Evolutionary conservation across 1,140 invertebrate genomes (phyloP).

Genomic region (Gonatopus flavifemur): DNA sequence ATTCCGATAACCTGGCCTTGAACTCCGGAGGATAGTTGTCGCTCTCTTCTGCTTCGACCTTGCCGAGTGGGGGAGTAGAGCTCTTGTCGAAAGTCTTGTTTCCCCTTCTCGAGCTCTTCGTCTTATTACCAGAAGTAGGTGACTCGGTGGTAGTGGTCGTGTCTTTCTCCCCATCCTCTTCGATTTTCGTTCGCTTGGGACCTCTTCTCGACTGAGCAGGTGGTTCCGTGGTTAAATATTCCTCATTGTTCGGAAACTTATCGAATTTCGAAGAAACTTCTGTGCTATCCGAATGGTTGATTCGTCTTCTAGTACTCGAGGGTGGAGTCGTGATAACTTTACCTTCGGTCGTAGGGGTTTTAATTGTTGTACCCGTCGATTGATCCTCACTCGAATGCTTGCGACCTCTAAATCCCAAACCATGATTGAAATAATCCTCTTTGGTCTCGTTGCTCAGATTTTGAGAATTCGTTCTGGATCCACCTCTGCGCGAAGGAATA

Average conservation of each 20-base stretch:
- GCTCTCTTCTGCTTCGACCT: constrained; percentile 27
- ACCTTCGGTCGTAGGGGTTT: constrained; percentile 5
- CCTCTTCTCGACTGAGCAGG: constrained; percentile 15
- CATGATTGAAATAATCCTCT: constrained; percentile 51
- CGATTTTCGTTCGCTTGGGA: constrained; percentile 13
- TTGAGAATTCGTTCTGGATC: no score
- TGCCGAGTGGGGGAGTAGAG: constrained; percentile 11
- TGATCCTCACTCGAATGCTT: constrained; percentile 21
- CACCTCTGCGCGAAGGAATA: no score
- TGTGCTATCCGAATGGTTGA: constrained; percentile 15
- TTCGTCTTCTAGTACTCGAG: constrained; percentile 45
- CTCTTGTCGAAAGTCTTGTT: constrained; percentile 34
- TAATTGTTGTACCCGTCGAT: neutral
- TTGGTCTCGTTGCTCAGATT: constrained; percentile 24
- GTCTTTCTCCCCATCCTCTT: constrained; percentile 16
- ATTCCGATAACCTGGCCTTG: constrained; percentile 45
- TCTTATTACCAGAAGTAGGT: neutral
- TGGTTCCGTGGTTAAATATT: neutral
- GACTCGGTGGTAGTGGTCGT: neutral
- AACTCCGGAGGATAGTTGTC: constrained; percentile 55
- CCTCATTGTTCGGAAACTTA: constrained; percentile 9
- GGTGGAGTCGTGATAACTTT: constrained; percentile 47
- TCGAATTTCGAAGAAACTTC: constrained; percentile 13
- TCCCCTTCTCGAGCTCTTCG: constrained; percentile 29
- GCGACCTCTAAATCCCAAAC: constrained; percentile 49